These are phyloP conservation scores for Coreoperca whiteheadi DNA, from an alignment of 2,113 vertebrate genomes.

Conservation along the genomic window DNA sequence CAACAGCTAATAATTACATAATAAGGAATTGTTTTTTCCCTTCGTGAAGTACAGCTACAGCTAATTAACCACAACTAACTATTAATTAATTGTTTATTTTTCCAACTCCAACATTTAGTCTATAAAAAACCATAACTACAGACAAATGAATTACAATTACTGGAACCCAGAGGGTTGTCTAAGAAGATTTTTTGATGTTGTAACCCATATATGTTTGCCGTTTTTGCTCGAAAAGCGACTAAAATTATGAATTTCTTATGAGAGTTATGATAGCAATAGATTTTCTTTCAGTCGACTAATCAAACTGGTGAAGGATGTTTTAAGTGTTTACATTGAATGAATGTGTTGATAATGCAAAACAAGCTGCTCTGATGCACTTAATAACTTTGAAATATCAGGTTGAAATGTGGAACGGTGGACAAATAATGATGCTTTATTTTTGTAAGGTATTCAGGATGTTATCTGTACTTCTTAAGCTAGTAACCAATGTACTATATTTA, in stretches of 20 bases:
- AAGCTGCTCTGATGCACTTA: slow-evolving; percentile 27
- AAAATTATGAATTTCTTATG: neutral
- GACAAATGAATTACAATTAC: neutral
- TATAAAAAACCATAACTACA: neutral
- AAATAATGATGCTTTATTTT: neutral
- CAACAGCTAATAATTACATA: neutral
- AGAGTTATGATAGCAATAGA: neutral
- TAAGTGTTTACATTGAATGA: slow-evolving; percentile 43
- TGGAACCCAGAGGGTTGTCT: neutral
- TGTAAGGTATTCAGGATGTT: neutral
- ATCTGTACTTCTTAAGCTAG: neutral
- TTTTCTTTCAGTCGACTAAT: neutral
- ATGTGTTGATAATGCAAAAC: slow-evolving; percentile 22
- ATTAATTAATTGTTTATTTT: neutral
- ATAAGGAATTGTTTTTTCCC: neutral
- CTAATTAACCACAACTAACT: neutral
- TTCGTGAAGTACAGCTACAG: neutral
- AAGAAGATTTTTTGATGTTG: neutral
- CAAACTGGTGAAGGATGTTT: slow-evolving; percentile 37
- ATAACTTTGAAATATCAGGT: slow-evolving; percentile 1
- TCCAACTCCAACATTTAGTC: neutral
- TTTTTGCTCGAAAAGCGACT: neutral
- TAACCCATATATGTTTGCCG: neutral
- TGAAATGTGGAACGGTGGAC: neutral
- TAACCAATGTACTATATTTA: neutral